A percentile compares a stretch with the other conserved stretches of the same genome.
Evolutionary conservation across 2,113 vertebrate genomes (phyloP).

Genomic region (Pterophyllum scalare): DNA sequence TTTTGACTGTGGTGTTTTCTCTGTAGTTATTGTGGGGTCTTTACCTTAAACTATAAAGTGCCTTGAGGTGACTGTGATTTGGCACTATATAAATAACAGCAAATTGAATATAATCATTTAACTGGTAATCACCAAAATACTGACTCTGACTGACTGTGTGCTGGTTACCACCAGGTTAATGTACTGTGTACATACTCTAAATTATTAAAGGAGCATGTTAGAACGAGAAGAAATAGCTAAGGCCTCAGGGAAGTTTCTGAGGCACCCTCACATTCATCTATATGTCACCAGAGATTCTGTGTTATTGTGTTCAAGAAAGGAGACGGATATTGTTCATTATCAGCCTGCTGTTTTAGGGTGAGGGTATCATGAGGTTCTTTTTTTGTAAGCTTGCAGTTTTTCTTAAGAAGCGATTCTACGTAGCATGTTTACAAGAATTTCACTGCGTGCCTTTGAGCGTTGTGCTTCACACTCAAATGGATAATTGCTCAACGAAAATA

Average conservation of each 20-base stretch:
- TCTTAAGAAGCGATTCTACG: background rate
- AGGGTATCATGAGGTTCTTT: background rate
- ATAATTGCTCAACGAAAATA: constrained; percentile 56
- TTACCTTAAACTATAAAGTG: too few relatives aligned
- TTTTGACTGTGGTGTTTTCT: too few relatives aligned
- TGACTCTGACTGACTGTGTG: background rate
- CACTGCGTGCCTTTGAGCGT: background rate
- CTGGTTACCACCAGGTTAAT: background rate
- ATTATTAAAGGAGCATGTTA: constrained; percentile 33
- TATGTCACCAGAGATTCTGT: background rate
- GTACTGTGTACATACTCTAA: background rate
- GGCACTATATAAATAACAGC: too few relatives aligned
- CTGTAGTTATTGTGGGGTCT: too few relatives aligned
- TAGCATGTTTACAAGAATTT: constrained; percentile 33
- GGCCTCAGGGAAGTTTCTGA: constrained; percentile 21
- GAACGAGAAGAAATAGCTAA: constrained; percentile 47
- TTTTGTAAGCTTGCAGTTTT: background rate
- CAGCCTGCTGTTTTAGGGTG: background rate
- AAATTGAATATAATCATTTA: background rate
- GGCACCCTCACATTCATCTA: constrained; percentile 38
- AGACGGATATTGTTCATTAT: background rate
- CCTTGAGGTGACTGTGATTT: too few relatives aligned
- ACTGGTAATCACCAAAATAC: background rate
- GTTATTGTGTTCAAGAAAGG: background rate
- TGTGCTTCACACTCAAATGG: constrained; percentile 43